Evolutionary conservation across 2,113 vertebrate genomes (phyloP).

Genomic region (Hyperopisus bebe): DNA sequence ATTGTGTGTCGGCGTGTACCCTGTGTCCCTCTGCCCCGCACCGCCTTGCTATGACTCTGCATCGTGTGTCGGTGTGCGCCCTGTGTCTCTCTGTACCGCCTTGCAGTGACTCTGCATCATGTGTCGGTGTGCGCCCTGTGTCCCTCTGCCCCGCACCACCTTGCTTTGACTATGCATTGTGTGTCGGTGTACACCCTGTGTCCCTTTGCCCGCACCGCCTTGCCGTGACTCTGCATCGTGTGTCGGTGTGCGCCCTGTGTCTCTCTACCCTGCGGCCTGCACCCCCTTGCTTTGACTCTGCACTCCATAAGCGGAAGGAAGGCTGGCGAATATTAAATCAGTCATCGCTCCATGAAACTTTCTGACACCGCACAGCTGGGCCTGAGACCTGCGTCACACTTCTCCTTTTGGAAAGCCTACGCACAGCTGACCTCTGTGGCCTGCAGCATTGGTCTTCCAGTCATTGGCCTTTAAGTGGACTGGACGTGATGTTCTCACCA

Average conservation of each 20-base stretch:
- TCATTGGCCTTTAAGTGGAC: conserved; percentile 80
- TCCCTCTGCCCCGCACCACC: neutral
- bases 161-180: neutral
- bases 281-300: neutral
- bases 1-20: neutral
- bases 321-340: neutral
- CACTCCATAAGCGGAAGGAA: neutral
- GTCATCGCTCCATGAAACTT: neutral
- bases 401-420: neutral
- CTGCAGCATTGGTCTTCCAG: conserved; percentile 89
- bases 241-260: neutral
- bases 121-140: too few species aligned
- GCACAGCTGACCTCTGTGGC: conserved; percentile 74
- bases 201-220: too few species aligned
- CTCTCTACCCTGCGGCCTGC: too few species aligned
- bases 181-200: too few species aligned
- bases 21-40: too few species aligned
- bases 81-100: too few species aligned
- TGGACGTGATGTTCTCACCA: conserved; percentile 82
- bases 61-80: neutral
- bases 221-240: neutral
- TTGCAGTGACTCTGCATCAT: too few species aligned
- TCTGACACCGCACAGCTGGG: neutral
- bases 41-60: too few species aligned
- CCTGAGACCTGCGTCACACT: neutral